Evolutionary conservation across 2,888 invertebrate genomes (phyloP).

Genomic region (Conistra vaccinii): DNA sequence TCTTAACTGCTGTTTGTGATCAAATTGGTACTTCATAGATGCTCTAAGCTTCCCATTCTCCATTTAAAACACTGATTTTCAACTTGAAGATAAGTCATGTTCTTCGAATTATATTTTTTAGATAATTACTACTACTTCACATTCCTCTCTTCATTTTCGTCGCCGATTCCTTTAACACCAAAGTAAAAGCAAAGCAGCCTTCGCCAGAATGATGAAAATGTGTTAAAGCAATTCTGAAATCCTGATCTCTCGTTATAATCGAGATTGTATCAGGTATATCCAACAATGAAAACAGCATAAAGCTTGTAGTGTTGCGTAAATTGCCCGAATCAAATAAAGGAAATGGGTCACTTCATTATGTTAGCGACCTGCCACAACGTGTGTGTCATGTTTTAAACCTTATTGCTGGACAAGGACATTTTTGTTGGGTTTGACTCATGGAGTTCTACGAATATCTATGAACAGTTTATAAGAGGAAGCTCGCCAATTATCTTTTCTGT

Average conservation of each 20-base stretch:
- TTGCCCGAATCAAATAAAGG: constrained; percentile 53
- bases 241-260: background rate
- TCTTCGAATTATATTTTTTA: background rate
- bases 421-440: constrained; percentile 24
- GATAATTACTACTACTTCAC: no score
- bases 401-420: constrained; percentile 39
- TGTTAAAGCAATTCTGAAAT: background rate
- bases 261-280: constrained; percentile 14
- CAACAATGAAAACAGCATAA: constrained; percentile 31
- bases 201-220: background rate
- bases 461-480: background rate
- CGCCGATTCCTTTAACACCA: background rate
- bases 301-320: constrained; percentile 41
- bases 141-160: background rate
- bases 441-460: constrained; percentile 7
- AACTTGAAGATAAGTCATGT: background rate
- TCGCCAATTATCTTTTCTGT: background rate
- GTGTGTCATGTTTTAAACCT: constrained; percentile 33
- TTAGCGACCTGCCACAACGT: constrained; percentile 42
- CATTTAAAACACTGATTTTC: background rate
- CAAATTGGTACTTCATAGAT: background rate
- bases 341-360: constrained; percentile 50
- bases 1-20: background rate
- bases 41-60: background rate
- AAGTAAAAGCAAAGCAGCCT: background rate